Evolutionary conservation across 35 echinoderm and acorn worm genomes (phyloP).

Genomic region (Lytechinus variegatus): DNA sequence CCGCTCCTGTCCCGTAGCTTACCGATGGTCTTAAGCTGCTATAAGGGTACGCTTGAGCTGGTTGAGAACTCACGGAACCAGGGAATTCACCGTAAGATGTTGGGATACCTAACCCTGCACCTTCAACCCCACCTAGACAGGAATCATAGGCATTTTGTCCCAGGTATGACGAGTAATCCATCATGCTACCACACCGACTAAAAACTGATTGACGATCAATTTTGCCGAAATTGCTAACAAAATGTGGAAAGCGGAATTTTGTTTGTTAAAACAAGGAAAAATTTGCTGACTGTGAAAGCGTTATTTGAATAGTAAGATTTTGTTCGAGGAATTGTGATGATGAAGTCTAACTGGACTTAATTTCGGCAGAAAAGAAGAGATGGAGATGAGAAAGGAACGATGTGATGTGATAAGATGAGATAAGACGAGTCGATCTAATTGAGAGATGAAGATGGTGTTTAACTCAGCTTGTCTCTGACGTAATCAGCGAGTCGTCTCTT

Average conservation of each 20-base stretch:
- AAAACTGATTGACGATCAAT: slow-evolving; percentile 34
- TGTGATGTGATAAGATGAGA: slow-evolving; percentile 68
- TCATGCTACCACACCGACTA: slow-evolving; percentile 61
- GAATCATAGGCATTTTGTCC: slow-evolving; percentile 99
- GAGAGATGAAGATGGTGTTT: slow-evolving; percentile 54
- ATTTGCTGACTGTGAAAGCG: neutral
- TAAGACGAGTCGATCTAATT: slow-evolving; percentile 62
- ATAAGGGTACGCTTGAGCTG: slow-evolving; percentile 85
- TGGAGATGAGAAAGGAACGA: neutral
- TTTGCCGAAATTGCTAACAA: neutral
- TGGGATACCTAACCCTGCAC: slow-evolving; percentile 84
- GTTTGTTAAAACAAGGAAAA: neutral
- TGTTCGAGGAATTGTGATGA: neutral
- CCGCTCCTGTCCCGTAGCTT: slow-evolving; percentile 78
- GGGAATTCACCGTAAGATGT: slow-evolving; percentile 95
- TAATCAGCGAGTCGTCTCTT: slow-evolving; percentile 30
- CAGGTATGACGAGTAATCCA: slow-evolving; percentile 99
- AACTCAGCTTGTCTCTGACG: slow-evolving; percentile 42
- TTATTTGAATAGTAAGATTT: neutral
- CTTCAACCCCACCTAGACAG: slow-evolving; percentile 90
- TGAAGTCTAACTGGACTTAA: slow-evolving; percentile 45
- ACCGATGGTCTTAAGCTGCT: slow-evolving; percentile 88
- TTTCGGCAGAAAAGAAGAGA: slow-evolving; percentile 39
- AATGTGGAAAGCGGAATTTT: neutral
- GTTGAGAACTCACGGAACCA: slow-evolving; percentile 78